Percentiles rank a stretch among this genome's conserved stretches.
Evolutionary conservation across 2,888 invertebrate species (phyloP).

Genomic region (Agelastica alni): DNA sequence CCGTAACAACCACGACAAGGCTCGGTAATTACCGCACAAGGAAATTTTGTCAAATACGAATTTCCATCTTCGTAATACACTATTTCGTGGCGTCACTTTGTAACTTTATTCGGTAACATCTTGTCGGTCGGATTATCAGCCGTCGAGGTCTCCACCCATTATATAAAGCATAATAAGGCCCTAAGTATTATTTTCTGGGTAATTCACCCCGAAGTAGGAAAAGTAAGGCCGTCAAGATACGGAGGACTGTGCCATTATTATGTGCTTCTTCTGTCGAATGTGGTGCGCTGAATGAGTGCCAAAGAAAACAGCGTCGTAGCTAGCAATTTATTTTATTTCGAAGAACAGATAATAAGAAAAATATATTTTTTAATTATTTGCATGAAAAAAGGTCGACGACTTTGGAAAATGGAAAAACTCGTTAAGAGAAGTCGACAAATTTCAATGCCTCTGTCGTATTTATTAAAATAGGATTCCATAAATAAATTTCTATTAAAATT

Average conservation of each 20-base stretch:
- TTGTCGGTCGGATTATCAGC: conserved; percentile 44
- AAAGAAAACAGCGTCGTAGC: not conserved
- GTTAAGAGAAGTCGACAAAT: no score
- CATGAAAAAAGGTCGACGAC: no score
- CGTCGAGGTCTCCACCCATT: conserved; percentile 36
- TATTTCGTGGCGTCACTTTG: conserved; percentile 19
- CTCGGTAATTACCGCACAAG: conserved; percentile 1
- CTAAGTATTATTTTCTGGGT: conserved; percentile 48
- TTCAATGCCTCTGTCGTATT: no score
- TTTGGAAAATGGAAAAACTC: no score
- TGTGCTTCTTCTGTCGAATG: conserved; percentile 35
- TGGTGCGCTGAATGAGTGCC: conserved; percentile 13
- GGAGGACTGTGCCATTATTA: conserved; percentile 36
- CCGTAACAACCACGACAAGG: not conserved
- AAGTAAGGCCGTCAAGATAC: conserved; percentile 37
- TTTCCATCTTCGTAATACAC: conserved; percentile 20
- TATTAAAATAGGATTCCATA: no score
- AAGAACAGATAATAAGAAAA: no score
- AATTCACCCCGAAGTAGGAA: conserved; percentile 40
- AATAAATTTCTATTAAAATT: no score
- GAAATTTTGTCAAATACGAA: conserved; percentile 11
- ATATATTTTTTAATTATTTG: no score
- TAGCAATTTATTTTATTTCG: not conserved
- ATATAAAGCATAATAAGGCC: conserved; percentile 50
- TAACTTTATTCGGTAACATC: conserved; percentile 34